phyloP scores from a whole-genome alignment of 2,888 invertebrate species.

The Tachystola acroxantha region DNA sequence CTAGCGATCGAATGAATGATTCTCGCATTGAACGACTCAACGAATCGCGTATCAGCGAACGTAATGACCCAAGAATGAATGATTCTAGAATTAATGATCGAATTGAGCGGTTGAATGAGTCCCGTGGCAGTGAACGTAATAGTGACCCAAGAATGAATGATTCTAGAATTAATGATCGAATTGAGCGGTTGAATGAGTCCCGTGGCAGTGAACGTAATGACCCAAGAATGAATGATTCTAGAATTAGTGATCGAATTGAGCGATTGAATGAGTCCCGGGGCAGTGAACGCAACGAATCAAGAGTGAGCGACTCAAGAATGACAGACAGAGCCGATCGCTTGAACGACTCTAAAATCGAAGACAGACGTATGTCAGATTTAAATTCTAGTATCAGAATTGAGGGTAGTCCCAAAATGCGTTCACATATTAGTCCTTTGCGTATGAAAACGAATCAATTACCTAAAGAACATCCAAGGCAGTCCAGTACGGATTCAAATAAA shows the following conservation, averaged over 20 bases:
- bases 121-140: conserved; percentile 4
- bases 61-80: conserved; percentile 23
- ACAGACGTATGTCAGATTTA: conserved; percentile 44
- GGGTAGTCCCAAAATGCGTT: conserved; percentile 55
- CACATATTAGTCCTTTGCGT: conserved; percentile 53
- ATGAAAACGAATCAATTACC: conserved; percentile 45
- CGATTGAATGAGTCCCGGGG: conserved; percentile 22
- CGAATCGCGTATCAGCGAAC: conserved; percentile 17
- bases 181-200: conserved; percentile 26
- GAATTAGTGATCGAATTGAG: conserved; percentile 20
- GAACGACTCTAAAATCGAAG: conserved; percentile 33
- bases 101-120: conserved; percentile 25
- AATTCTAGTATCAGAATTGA: conserved; percentile 60
- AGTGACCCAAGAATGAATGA: conserved; percentile 35
- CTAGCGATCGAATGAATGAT: conserved; percentile 23
- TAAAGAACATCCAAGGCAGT: conserved; percentile 48
- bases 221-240: conserved; percentile 27
- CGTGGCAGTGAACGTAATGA: conserved; percentile 29
- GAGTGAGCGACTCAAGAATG: conserved; percentile 25
- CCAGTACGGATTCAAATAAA: conserved; percentile 43
- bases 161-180: conserved; percentile 29
- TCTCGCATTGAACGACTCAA: conserved; percentile 16
- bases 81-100: conserved; percentile 35
- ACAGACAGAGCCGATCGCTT: conserved; percentile 36
- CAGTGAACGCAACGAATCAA: conserved; percentile 22